phyloP scores from a whole-genome alignment of 2,797 vertebrate species.

The Centroberyx gerrardi region DNA sequence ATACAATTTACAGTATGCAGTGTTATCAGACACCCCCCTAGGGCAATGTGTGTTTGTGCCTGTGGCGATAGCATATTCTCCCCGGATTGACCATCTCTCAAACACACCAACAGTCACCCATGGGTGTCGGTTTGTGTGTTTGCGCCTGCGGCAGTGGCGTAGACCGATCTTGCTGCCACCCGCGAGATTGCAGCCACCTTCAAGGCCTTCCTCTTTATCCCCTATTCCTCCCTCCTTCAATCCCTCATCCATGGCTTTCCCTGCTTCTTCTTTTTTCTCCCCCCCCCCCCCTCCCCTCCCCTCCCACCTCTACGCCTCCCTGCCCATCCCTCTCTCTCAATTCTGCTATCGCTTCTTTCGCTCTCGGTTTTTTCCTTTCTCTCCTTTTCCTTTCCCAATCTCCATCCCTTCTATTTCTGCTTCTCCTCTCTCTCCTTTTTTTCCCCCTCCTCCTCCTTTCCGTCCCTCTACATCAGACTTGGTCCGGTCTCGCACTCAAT shows the following conservation, averaged over 20 bases:
- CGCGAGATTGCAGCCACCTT: conserved; percentile 55
- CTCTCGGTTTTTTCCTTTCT: not conserved
- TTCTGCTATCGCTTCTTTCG: not conserved
- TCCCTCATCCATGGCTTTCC: conserved; percentile 46
- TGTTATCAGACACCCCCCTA: conserved; percentile 60
- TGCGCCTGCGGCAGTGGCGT: conserved; percentile 56
- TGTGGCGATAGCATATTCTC: conserved; percentile 55
- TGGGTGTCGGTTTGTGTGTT: conserved; percentile 43
- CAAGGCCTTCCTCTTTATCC: conserved; percentile 40
- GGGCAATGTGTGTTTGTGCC: conserved; percentile 58
- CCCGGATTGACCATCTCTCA: conserved; percentile 55
- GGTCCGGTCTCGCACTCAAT: conserved; percentile 71
- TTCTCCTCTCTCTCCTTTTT: not conserved
- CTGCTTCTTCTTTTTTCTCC: conserved; percentile 17
- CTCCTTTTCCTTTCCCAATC: conserved; percentile 18
- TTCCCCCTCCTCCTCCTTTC: conserved; percentile 24
- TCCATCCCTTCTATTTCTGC: conserved; percentile 15
- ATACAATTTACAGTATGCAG: conserved; percentile 31
- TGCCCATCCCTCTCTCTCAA: conserved; percentile 4
- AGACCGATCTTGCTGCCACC: conserved; percentile 65
- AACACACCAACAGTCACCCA: conserved; percentile 32
- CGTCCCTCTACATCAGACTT: conserved; percentile 50
- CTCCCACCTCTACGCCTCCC: conserved; percentile 12
- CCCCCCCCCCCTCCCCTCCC: not conserved
- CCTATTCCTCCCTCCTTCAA: conserved; percentile 40